Conservation (phyloP, 2,797 vertebrate species). For the Epinephelus malabaricus region DNA sequence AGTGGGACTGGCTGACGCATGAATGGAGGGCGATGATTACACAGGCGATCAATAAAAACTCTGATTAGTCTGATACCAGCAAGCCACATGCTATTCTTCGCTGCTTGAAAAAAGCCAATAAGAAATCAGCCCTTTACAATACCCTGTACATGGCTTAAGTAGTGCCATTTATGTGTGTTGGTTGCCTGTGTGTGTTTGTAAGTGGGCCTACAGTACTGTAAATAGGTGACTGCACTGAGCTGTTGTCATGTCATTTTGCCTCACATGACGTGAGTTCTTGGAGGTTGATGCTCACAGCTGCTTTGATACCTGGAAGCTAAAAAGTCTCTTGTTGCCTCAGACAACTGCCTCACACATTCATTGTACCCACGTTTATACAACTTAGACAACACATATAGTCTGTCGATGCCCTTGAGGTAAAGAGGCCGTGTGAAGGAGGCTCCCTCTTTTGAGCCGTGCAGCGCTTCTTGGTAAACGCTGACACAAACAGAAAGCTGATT, state of each 20-base stretch:
- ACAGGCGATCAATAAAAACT: constrained; percentile 52
- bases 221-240: background rate
- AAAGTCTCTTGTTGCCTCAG: constrained; percentile 16
- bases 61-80: constrained; percentile 50
- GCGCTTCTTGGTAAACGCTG: constrained; percentile 74
- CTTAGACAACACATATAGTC: constrained; percentile 35
- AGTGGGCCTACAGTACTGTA: background rate
- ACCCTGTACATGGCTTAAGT: background rate
- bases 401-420: constrained; percentile 67
- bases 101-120: constrained; percentile 23
- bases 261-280: constrained; percentile 3
- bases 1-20: constrained; percentile 22
- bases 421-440: constrained; percentile 63
- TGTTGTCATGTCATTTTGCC: constrained; percentile 3
- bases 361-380: constrained; percentile 27
- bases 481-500: constrained; percentile 82
- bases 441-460: constrained; percentile 67
- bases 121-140: constrained; percentile 26
- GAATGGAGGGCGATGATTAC: constrained; percentile 45
- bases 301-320: constrained; percentile 37
- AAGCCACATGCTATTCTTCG: constrained; percentile 58
- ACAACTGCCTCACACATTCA: constrained; percentile 26
- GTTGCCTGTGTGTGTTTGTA: background rate
- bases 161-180: constrained; percentile 1
- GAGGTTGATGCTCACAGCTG: constrained; percentile 17